Percentiles rank a stretch among this genome's conserved stretches.
Conservation (phyloP, 1,140 invertebrate species). For the Rhagoletis pomonella region DNA sequence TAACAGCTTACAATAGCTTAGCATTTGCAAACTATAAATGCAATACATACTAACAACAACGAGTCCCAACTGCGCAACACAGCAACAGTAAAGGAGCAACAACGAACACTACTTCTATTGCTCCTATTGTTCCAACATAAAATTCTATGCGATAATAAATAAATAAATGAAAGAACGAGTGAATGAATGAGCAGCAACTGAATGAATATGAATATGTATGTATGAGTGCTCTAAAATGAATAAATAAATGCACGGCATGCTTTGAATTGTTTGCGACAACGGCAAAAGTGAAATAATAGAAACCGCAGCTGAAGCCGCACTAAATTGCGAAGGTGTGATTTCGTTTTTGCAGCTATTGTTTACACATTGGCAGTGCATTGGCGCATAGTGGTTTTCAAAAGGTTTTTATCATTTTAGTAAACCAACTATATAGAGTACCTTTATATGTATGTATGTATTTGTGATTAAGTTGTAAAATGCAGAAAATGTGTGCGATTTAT, state of each 20-base stretch:
- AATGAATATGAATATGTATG: background rate
- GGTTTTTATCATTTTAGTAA: no score
- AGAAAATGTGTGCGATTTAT: no score
- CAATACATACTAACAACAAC: background rate
- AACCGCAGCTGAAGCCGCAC: no score
- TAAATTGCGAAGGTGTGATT: no score
- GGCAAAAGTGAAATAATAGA: no score
- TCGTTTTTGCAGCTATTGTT: no score
- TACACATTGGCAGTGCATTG: no score
- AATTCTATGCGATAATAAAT: background rate
- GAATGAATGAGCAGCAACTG: slow-evolving; percentile 9
- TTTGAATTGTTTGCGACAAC: no score
- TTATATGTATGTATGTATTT: no score
- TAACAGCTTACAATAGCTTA: background rate
- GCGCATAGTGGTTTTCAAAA: no score
- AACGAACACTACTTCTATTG: background rate
- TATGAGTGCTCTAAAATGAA: background rate
- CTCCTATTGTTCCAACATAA: background rate
- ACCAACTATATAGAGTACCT: no score
- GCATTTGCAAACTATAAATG: background rate
- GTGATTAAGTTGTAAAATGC: no score
- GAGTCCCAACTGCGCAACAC: background rate
- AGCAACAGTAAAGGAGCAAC: background rate
- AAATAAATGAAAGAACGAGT: background rate
- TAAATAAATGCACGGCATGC: background rate